Conservation (phyloP, 64 coral and sea anemone species). For the Anthopleura sola region DNA sequence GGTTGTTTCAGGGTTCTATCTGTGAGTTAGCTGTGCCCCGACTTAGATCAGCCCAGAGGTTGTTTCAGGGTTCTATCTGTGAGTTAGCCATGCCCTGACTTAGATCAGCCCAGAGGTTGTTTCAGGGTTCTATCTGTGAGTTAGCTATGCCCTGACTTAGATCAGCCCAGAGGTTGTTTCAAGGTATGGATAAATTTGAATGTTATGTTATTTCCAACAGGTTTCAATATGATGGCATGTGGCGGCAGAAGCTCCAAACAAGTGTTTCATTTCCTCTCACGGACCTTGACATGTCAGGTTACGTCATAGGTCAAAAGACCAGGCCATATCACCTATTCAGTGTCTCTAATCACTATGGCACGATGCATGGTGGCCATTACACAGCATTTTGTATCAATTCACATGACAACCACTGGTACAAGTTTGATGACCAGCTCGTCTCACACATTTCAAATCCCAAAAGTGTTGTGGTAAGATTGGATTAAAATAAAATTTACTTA, state of each 20-base stretch:
- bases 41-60: no score
- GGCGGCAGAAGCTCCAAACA: conserved; percentile 91
- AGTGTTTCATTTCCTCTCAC: conserved; percentile 57
- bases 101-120: no score
- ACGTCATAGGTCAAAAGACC: conserved; percentile 60
- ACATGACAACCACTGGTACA: conserved; percentile 75
- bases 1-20: no score
- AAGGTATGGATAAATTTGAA: neutral
- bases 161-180: no score
- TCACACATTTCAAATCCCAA: conserved; percentile 62
- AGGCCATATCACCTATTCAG: conserved; percentile 63
- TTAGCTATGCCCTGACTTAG: no score
- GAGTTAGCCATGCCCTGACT: no score
- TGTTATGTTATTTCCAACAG: conserved; percentile 25
- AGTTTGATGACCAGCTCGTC: conserved; percentile 93
- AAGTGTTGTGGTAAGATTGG: conserved; percentile 46
- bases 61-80: no score
- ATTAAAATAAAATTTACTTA: neutral
- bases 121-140: no score
- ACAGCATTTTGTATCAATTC: conserved; percentile 84
- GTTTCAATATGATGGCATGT: conserved; percentile 97
- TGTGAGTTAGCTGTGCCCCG: no score
- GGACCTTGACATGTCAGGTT: conserved; percentile 50
- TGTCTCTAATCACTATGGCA: conserved; percentile 95
- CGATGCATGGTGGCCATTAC: conserved; percentile 99